These are phyloP conservation scores for Elephas maximus DNA, from an alignment of 2,113 vertebrate genomes.

Conservation along the genomic window DNA sequence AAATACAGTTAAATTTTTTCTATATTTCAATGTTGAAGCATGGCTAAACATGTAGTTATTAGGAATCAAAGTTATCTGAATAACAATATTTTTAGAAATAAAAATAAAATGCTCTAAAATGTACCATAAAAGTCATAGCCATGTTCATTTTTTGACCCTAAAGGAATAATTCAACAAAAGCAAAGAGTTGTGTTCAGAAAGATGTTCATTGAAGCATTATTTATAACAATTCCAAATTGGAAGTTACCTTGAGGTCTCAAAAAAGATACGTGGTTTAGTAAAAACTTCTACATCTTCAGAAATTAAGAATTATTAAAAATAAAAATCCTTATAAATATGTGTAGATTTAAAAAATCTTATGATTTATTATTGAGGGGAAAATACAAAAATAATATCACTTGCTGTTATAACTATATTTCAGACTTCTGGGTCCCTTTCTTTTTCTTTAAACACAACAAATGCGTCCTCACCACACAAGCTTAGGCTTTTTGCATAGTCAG, in stretches of 20 bases:
- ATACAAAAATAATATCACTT: background rate
- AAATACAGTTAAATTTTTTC: background rate
- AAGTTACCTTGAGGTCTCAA: background rate
- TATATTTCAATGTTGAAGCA: background rate
- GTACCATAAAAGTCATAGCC: background rate
- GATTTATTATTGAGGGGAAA: background rate
- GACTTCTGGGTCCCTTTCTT: background rate
- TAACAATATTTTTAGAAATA: background rate
- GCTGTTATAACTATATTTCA: background rate
- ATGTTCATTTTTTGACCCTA: background rate
- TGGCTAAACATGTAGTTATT: background rate
- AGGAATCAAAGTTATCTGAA: background rate
- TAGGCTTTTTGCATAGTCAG: background rate
- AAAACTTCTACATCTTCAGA: background rate
- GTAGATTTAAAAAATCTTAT: background rate
- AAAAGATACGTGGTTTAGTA: background rate
- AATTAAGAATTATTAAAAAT: background rate
- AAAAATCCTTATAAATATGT: background rate
- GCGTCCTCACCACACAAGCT: background rate
- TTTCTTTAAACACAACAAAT: background rate
- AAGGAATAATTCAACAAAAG: conserved; percentile 20
- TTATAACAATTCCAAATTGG: conserved; percentile 19
- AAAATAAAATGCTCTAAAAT: background rate
- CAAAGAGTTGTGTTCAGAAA: background rate
- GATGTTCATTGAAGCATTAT: background rate